Evolutionary conservation across 2,113 vertebrate genomes (phyloP), one percentile per base, ranked within the genome.

Genomic region (Ploceus nigricollis): DNA sequence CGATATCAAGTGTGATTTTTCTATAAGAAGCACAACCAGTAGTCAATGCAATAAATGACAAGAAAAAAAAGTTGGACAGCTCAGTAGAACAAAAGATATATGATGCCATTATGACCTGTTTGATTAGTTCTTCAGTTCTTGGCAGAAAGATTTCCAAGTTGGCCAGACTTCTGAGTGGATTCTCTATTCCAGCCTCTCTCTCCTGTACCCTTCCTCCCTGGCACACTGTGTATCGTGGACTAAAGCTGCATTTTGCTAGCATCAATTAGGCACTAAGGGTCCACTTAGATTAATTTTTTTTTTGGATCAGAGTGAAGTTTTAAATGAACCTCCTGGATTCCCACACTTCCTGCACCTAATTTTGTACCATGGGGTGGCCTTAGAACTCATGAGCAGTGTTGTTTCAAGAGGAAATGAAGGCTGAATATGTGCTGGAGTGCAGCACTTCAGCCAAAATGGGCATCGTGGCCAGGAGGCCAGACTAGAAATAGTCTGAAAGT

Each of bases 41-140:
- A 91, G 28, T 30, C 83, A 61, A 2, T 54, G 60, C 44, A 94
- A 82, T 78, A 93, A 94, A 84, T 54, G 23, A 54, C 35, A 66
- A 47, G 28, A 27, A 64, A 73, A 93, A 58, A 68, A 71, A 17
- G 16, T 58, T 87, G 72, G 65, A 44, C 35, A 54, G 31, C 51
- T 92, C 58, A 54, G 47, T 15, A 60, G 51, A 89, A 78, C 37
- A 66, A 84, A 89, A 89, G 33, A 89, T 75, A 23, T 35, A 58
- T 63, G 30, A 54, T 42, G 71, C 64, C 5, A 1, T 75, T 75
- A 54, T 1, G n/a, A 76, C 60, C 35, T 63, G 30, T 65, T 83
- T 84, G 64, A 96, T 94, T 87, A 87, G 42, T 66, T 84, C 80
- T 91, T 89, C 60, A 31, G 56, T 60, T 87, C 73, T 87, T 93